These are phyloP conservation scores for Anoplophora glabripennis DNA, from an alignment of 1,140 invertebrate genomes.

Conservation along the genomic window DNA sequence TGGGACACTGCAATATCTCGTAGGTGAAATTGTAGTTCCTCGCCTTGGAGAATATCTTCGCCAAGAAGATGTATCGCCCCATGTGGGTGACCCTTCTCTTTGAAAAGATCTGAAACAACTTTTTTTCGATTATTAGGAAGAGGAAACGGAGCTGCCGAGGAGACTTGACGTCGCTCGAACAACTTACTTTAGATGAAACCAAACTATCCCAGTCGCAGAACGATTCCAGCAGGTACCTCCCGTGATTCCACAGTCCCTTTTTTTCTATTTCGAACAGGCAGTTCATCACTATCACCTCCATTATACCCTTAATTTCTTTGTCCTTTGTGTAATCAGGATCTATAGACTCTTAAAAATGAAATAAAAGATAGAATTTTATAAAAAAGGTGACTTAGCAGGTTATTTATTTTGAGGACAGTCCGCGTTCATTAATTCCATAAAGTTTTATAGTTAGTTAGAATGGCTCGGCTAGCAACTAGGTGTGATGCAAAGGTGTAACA, in stretches of 20 bases:
- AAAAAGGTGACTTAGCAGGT: too few species aligned
- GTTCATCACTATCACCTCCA: constrained; percentile 30
- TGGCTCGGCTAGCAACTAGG: too few species aligned
- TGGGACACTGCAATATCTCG: constrained; percentile 22
- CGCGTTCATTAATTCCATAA: too few species aligned
- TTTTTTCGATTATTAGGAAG: background rate
- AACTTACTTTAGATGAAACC: constrained; percentile 26
- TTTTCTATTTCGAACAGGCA: constrained; percentile 21
- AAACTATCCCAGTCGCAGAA: constrained; percentile 31
- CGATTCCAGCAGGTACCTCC: constrained; percentile 7
- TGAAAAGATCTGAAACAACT: constrained; percentile 2
- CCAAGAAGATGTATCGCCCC: constrained; percentile 28
- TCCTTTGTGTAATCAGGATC: constrained; percentile 3
- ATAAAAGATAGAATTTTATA: background rate
- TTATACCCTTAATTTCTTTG: constrained; percentile 13
- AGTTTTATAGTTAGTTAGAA: too few species aligned
- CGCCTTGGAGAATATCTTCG: constrained; percentile 13
- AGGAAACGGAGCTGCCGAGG: background rate
- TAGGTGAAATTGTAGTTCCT: constrained; percentile 17
- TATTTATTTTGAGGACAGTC: too few species aligned
- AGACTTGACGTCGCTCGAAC: background rate
- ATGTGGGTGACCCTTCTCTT: constrained; percentile 9
- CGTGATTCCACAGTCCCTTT: constrained; percentile 1
- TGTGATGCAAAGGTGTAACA: too few species aligned
- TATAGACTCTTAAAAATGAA: background rate